These are phyloP conservation scores for Scaptodrosophila lebanonensis DNA, from an alignment of 1,140 invertebrate genomes.

Conservation along the genomic window DNA sequence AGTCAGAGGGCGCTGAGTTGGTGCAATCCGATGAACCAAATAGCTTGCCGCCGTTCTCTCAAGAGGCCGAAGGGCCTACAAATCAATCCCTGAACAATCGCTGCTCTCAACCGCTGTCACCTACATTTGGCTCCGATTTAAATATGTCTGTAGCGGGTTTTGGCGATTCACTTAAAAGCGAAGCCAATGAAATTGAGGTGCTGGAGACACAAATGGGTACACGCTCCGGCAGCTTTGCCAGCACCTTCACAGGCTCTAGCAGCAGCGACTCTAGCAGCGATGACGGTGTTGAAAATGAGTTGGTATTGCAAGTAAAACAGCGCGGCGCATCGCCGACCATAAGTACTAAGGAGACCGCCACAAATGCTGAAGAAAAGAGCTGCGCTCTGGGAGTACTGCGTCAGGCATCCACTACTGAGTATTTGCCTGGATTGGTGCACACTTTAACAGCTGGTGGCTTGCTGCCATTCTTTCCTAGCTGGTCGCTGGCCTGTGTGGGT, in stretches of 20 bases:
- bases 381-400: conserved; percentile 42
- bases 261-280: conserved; percentile 34
- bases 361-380: neutral
- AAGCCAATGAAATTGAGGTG: conserved; percentile 1
- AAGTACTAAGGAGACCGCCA: neutral
- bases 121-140: conserved; percentile 53
- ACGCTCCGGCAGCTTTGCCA: neutral
- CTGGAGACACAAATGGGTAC: conserved; percentile 18
- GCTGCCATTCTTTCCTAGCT: conserved; percentile 93
- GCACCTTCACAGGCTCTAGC: conserved; percentile 3
- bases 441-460: conserved; percentile 85
- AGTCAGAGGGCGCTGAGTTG: neutral
- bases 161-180: conserved; percentile 38
- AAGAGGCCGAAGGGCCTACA: neutral
- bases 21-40: neutral
- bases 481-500: conserved; percentile 94
- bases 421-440: conserved; percentile 93
- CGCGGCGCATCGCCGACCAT: too few species aligned
- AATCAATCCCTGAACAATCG: conserved; percentile 10
- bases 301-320: conserved; percentile 58
- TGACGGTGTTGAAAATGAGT: conserved; percentile 49
- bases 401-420: conserved; percentile 92
- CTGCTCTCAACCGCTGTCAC: conserved; percentile 49
- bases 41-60: conserved; percentile 10
- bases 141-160: conserved; percentile 63